Percentiles rank a stretch among this genome's conserved stretches.
phyloP scores from a whole-genome alignment of 2,797 vertebrate genomes.

The Platyrinchus mystaceus region DNA sequence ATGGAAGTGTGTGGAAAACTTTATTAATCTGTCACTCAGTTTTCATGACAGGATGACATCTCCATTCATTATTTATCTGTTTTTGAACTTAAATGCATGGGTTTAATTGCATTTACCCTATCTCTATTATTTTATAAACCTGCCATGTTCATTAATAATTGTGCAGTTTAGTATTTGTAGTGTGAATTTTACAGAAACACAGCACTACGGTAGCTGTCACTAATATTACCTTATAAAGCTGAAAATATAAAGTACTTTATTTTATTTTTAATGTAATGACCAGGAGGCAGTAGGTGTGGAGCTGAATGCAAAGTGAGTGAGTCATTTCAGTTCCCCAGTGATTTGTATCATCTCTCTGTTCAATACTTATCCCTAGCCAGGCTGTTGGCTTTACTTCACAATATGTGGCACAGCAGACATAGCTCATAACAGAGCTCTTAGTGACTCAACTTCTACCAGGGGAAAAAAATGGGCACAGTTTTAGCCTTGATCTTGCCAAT shows the following conservation, averaged over 20 bases:
- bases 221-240: neutral
- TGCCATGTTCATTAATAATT: conserved; percentile 33
- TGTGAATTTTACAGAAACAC: neutral
- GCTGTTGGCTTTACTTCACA: neutral
- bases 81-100: conserved; percentile 8
- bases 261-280: conserved; percentile 11
- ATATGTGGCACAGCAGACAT: neutral
- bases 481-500: neutral
- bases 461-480: neutral
- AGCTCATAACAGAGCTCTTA: neutral
- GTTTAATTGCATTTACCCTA: neutral
- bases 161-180: neutral
- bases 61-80: neutral
- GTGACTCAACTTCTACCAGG: neutral
- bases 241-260: neutral
- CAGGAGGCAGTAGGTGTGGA: neutral
- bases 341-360: neutral
- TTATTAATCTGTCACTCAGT: conserved; percentile 16
- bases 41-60: neutral
- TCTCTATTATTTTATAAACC: neutral
- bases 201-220: neutral
- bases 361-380: neutral
- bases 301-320: neutral
- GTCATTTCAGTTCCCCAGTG: neutral
- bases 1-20: neutral